Conservation (phyloP, 2,888 invertebrate genomes). For the Augiades crinisus region DNA sequence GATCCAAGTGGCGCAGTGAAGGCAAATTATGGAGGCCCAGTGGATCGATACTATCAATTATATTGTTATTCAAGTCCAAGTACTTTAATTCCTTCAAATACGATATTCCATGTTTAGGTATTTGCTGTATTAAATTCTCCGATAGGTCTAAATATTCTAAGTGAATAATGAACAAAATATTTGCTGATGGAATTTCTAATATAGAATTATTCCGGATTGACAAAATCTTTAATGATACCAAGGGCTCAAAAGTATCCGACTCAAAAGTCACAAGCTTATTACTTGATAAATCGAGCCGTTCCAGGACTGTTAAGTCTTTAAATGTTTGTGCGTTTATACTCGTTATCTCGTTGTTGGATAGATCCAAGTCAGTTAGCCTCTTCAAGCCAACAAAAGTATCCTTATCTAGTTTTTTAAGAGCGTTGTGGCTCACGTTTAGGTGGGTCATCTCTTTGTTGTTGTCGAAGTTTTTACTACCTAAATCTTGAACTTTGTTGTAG, state of each 20-base stretch:
- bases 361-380: conserved; percentile 84
- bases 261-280: conserved; percentile 89
- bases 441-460: conserved; percentile 87
- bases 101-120: conserved; percentile 87
- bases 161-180: conserved; percentile 84
- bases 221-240: conserved; percentile 86
- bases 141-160: conserved; percentile 89
- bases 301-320: conserved; percentile 87
- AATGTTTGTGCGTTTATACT: conserved; percentile 89
- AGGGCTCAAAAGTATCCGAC: conserved; percentile 85
- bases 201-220: conserved; percentile 90
- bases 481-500: conserved; percentile 88
- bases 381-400: conserved; percentile 89
- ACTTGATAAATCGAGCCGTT: conserved; percentile 87
- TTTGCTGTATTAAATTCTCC: conserved; percentile 88
- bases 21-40: conserved; percentile 88
- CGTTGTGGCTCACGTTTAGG: conserved; percentile 90
- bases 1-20: conserved; percentile 86
- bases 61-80: conserved; percentile 88
- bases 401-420: conserved; percentile 85
- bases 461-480: conserved; percentile 92
- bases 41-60: conserved; percentile 86
- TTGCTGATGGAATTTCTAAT: conserved; percentile 87
- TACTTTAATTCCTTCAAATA: conserved; percentile 86
- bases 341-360: conserved; percentile 89